Percentiles rank a stretch among this genome's conserved stretches.
Evolutionary conservation across 1,140 invertebrate genomes (phyloP).

Genomic region (Anoplolepis gracilipes): DNA sequence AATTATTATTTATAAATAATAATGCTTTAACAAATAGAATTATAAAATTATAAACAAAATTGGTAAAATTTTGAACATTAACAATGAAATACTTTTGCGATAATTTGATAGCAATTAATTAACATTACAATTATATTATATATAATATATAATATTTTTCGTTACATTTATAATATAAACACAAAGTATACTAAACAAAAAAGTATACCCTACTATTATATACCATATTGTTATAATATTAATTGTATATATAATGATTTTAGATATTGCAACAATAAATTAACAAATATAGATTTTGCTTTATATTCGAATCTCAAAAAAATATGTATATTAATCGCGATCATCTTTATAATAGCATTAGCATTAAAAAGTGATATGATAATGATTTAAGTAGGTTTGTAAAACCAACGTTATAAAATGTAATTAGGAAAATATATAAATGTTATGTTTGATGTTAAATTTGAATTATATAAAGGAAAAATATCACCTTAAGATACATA

Average conservation of each 20-base stretch:
- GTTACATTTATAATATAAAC: conserved; percentile 3
- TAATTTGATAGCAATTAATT: not conserved
- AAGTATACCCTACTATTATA: not conserved
- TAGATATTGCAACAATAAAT: conserved; percentile 14
- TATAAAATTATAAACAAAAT: not conserved
- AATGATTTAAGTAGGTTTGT: conserved; percentile 3
- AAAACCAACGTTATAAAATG: conserved; percentile 12
- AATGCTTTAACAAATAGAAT: not conserved
- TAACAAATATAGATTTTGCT: not conserved
- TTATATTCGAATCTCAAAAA: conserved; percentile 42
- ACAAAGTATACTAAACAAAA: not conserved
- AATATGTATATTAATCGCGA: not conserved
- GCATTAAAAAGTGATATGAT: not conserved
- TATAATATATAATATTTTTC: not conserved
- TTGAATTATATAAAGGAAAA: not conserved
- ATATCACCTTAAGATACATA: not conserved
- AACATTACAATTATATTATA: conserved; percentile 15
- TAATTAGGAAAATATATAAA: conserved; percentile 53
- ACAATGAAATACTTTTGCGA: too few species aligned
- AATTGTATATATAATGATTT: conserved; percentile 29
- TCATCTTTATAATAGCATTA: conserved; percentile 28
- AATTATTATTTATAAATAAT: not conserved
- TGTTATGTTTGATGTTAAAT: conserved; percentile 50
- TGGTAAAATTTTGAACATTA: too few species aligned
- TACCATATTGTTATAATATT: conserved; percentile 6